Percentiles rank a stretch among this genome's conserved stretches.
Conservation (phyloP, 2,888 invertebrate species). For the Idaea biselata region DNA sequence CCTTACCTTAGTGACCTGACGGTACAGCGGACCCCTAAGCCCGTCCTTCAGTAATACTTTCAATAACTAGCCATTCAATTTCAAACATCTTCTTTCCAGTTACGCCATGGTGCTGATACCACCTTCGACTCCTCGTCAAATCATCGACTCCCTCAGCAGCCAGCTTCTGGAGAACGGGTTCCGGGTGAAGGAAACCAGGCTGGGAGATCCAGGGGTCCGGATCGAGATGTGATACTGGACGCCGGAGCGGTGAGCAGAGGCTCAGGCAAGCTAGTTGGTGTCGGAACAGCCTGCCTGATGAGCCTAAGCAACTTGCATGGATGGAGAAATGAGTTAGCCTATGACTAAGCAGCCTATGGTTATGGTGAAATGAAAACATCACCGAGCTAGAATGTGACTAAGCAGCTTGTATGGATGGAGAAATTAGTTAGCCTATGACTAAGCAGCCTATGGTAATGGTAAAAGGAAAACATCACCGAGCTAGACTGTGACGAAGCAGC, state of each 20-base stretch:
- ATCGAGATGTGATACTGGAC: constrained; percentile 63
- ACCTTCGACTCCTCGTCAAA: constrained; percentile 54
- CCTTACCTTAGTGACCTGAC: too few species aligned
- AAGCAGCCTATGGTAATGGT: too few species aligned
- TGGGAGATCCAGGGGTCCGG: constrained; percentile 82
- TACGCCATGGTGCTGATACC: constrained; percentile 71
- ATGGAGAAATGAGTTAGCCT: not conserved
- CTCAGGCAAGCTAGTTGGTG: not conserved
- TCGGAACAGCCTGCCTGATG: too few species aligned
- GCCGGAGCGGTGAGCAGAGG: not conserved
- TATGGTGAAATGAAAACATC: too few species aligned
- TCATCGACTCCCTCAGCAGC: constrained; percentile 60
- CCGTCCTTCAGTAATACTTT: too few species aligned
- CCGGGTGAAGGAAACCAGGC: constrained; percentile 75
- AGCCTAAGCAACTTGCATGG: not conserved
- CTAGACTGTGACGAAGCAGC: not conserved
- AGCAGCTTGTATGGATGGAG: not conserved
- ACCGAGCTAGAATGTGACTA: too few species aligned
- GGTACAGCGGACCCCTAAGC: too few species aligned
- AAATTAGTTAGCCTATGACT: too few species aligned
- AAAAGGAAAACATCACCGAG: too few species aligned
- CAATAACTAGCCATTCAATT: too few species aligned
- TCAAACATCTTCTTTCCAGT: constrained; percentile 60
- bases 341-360: too few species aligned
- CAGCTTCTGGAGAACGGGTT: constrained; percentile 75